Evolutionary conservation across 2,113 vertebrate genomes (phyloP), one percentile per base, ranked within the genome.

Genomic region (Arvicanthis niloticus): DNA sequence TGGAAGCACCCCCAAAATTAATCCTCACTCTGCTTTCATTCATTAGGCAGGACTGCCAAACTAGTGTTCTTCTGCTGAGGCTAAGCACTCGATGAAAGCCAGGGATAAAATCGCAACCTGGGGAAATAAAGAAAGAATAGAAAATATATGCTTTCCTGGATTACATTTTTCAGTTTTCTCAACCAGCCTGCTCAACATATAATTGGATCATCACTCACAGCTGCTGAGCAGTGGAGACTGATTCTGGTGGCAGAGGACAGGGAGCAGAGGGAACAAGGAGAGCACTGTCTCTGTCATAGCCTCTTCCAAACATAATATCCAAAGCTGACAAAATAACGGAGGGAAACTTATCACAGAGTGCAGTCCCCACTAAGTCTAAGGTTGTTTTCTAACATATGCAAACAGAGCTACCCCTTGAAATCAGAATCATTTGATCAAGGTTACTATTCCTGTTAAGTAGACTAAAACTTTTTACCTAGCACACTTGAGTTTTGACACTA

Each of bases 1-100:
- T 91, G 91, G 92, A 89, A 90, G 68, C 53, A 91, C 86, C 92
- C 76, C 40, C 12, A 60, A 51, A 96, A 94, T 92, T 97, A 97
- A 96, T 92, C 92, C 81, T 94, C 51, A 72, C 62, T 90, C 51
- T 37, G 15, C 60, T 96, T 92, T 77, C 10, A 6, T 88, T 94
- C 70, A 75, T 1, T 65, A 48, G 17, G 17, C 21, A 89, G 53
- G 21, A 56, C 24, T 95, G 97, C 96, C 96, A 97, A 96, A 95
- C 81, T 65, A 89, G 42, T n/a, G 70, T 90, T 89, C 77, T 76
- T 94, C 84, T 86, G 24, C 81, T 78, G 31, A 58, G 87, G 89
- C 91, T 95, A 88, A 97, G 48, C 19, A n/a, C 45, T 93, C 48
- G 70, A 0, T 65, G 75, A 95, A 95, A 93, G 65, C 76, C 90